phyloP scores from a whole-genome alignment of 2,888 invertebrate genomes.

The Volucella zonaria region DNA sequence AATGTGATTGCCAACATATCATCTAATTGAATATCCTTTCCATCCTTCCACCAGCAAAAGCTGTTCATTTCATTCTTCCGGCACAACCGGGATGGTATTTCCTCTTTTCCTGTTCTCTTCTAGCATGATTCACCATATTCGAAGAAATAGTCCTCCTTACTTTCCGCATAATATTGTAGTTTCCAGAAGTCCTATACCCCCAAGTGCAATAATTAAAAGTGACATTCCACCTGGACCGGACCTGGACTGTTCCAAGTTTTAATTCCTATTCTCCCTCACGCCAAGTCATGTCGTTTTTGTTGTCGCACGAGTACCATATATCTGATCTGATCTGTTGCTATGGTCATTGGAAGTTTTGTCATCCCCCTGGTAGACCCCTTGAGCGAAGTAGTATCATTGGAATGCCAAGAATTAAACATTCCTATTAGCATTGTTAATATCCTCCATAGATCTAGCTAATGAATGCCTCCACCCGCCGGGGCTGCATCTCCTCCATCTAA shows the following conservation, averaged over 20 bases:
- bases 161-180: background rate
- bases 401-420: constrained; percentile 58
- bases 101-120: background rate
- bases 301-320: constrained; percentile 17
- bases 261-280: constrained; percentile 21
- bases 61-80: background rate
- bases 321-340: constrained; percentile 33
- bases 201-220: constrained; percentile 42
- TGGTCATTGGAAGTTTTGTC: background rate
- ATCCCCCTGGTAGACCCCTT: background rate
- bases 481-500: background rate
- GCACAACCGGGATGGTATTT: background rate
- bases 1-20: constrained; percentile 1
- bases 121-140: background rate
- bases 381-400: constrained; percentile 5
- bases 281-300: constrained; percentile 9
- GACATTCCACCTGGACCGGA: constrained; percentile 31
- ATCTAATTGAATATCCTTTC: constrained; percentile 27
- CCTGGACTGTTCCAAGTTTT: constrained; percentile 27
- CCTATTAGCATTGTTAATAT: constrained; percentile 60
- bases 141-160: background rate
- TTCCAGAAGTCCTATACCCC: constrained; percentile 18
- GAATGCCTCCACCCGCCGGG: constrained; percentile 30
- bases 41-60: background rate
- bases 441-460: constrained; percentile 51